Evolutionary conservation across 2,888 invertebrate species (phyloP), one percentile per base, ranked within the genome.

Genomic region (Andrena trimmerana): DNA sequence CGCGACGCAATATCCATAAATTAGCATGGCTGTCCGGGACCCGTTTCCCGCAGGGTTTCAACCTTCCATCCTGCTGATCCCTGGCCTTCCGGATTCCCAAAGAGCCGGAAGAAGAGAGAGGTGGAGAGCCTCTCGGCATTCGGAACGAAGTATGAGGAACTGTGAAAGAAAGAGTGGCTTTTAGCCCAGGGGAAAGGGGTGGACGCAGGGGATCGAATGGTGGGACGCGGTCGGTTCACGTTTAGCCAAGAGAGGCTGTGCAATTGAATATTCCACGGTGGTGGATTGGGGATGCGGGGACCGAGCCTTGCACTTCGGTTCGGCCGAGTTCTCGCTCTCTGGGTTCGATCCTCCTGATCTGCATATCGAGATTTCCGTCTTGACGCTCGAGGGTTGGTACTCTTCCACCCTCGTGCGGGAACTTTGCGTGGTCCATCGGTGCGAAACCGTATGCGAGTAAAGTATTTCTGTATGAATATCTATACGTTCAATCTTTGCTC

Each of bases 331-430:
- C 76, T 78, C 66, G 73, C 79, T 63, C 77, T 73, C 69, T 72
- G 69, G 68, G 69, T 73, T 82, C 88, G 57, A 76, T 67, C 83
- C 89, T 84, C 84, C 85, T 87, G 85, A 92, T 92, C 89, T 91
- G 89, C 92, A 92, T 92, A 90, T 91, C 90, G 91, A 92, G 91
- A 91, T 91, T 91, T 92, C 90, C 90, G 86, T 85, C 60, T 83
- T 79, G 85, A 85, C 86, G 88, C 81, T 81, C 81, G 66, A 13
- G 42, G 79, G 57, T 27, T 69, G 59, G 31, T 29, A 31, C 60
- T 83, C 33, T 24, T 72, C 20, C 69, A 52, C 62, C 62, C 36
- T 50, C 16, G n/a, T 20, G 31, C 50, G 57, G 54, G 33, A 36
- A 42, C 50, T 57, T 66, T n/a, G 33, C 57, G 50, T 66, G 57